A percentile compares a stretch with the other conserved stretches of the same genome.
Evolutionary conservation across 2,113 vertebrate genomes (phyloP).

Genomic region (Phalacrocorax carbo): DNA sequence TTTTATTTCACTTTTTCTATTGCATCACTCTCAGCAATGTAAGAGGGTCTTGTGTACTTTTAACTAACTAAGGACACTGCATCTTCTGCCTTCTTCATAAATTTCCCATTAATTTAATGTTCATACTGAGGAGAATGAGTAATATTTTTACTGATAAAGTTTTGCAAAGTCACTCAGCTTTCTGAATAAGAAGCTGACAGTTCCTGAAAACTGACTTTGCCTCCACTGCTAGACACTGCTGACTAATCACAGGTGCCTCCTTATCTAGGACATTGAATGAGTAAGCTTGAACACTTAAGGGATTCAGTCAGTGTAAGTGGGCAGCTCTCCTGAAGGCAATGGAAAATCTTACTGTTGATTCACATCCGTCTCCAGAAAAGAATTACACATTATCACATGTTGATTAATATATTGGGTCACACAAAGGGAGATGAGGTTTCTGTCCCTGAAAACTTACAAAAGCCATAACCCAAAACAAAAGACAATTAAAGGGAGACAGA

Average conservation of each 20-base stretch:
- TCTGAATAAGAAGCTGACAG: not conserved
- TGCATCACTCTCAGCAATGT: not conserved
- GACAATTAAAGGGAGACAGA: not conserved
- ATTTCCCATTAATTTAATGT: not conserved
- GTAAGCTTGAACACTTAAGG: not conserved
- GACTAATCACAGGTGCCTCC: not conserved
- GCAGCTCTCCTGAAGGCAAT: not conserved
- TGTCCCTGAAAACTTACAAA: not conserved
- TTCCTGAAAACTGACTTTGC: not conserved
- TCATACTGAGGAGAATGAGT: not conserved
- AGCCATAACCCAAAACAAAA: not conserved
- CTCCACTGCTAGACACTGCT: not conserved
- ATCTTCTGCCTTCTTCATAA: not conserved
- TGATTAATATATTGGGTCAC: not conserved
- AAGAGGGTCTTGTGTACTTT: not conserved
- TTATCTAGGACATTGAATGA: not conserved
- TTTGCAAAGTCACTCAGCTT: not conserved
- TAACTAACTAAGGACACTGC: not conserved
- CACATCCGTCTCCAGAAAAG: not conserved
- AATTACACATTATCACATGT: rapidly evolving
- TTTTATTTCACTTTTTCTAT: not conserved
- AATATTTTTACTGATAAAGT: not conserved
- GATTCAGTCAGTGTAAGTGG: not conserved
- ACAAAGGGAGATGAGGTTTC: not conserved
- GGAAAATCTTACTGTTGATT: not conserved